Conservation (phyloP, 2,888 invertebrate species). For the Drosophila falleni region DNA sequence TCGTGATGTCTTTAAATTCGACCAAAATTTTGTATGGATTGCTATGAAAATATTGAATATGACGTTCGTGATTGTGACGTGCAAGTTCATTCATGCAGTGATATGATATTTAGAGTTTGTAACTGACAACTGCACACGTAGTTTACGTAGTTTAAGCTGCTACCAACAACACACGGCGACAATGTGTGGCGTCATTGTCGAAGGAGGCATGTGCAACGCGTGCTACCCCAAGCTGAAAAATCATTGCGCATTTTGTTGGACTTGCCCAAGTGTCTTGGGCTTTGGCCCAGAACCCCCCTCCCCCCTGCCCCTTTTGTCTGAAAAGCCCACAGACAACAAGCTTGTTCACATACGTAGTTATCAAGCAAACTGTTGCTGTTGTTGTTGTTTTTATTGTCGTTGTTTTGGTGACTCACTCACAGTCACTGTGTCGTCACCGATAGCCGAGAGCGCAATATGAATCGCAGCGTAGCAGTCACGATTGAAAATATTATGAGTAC, state of each 20-base stretch:
- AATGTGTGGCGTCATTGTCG: not conserved
- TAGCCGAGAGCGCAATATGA: constrained; percentile 29
- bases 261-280: constrained; percentile 15
- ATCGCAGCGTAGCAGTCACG: not conserved
- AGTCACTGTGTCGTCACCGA: constrained; percentile 31
- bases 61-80: constrained; percentile 11
- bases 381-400: too few species aligned
- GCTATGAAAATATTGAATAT: not conserved
- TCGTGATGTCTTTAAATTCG: too few species aligned
- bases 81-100: constrained; percentile 13
- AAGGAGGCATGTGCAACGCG: constrained; percentile 8
- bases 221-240: constrained; percentile 9
- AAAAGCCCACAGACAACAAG: not conserved
- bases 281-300: constrained; percentile 40
- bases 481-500: constrained; percentile 17
- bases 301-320: not conserved
- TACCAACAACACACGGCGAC: not conserved
- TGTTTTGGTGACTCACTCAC: not conserved
- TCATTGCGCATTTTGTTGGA: constrained; percentile 2
- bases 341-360: constrained; percentile 8
- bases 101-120: not conserved
- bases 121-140: not conserved
- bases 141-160: not conserved
- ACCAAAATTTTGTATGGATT: too few species aligned
- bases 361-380: constrained; percentile 5